Evolutionary conservation across 2,113 vertebrate genomes (phyloP), one percentile per base, ranked within the genome.

Genomic region (Cochlearius cochlearius): DNA sequence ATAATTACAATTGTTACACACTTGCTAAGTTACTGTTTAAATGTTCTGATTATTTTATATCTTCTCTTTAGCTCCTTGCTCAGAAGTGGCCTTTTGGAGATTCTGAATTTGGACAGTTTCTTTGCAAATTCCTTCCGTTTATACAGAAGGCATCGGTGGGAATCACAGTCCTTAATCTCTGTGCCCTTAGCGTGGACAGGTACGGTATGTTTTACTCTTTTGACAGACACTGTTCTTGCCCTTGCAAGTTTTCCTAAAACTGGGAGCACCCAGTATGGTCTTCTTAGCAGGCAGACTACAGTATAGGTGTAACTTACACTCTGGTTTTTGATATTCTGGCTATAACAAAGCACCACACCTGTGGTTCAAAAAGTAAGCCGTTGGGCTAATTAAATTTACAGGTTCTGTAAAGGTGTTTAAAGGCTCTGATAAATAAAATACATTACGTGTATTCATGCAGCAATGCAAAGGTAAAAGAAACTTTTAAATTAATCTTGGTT

Each of bases 101-200:
- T 66, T 98, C 66, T 30, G 15, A 77, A 18, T 95, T 99, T 47
- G 99, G 99, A 55, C 93, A 98, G 39, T 98, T 98, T 95, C 98
- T 99, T 88, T 99, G 99, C 96, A 99, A 99, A 95, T 94, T 99
- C 92, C 96, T 99, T 78, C 99, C 99, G 43, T 99, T 99, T 96
- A 96, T 99, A 93, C 99, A 99, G 98, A 99, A 99, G 97, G 99
- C 99, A 41, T 99, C 99, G 0, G 99, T 99, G 95, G 99, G 99
- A 94, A 99, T 99, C 98, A 99, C 99, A 9, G 99, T 99, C 27
- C 98, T 99, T 96, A 99, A 99, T 94, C 98, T 99, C 96, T 99
- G 99, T 16, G 99, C 99, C 49, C 99, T 99, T 80, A 99, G 99
- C 17, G 99, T 99, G 67, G 99, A 99, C 99, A 99, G 99, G 99